Base-by-base conservation (phyloP, 2,888 invertebrate species). In the Fragum fragum region DNA sequence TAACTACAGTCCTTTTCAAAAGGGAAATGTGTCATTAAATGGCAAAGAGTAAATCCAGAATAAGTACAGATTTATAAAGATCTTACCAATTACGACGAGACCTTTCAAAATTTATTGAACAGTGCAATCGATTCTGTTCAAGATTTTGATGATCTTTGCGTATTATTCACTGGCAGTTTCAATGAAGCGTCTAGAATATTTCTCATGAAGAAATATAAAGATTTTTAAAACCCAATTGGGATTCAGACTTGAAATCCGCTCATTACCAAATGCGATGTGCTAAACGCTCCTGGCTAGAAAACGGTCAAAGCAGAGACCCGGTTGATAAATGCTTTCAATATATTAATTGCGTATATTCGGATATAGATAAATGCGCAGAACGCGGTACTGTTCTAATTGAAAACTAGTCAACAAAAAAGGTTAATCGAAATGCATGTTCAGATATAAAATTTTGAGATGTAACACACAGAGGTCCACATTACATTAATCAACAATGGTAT, bases 351-450 rank as follows among this genome's bases (percentile, higher is more conserved):
- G 14, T 68, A 7, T 23, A 68, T 23, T 7, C 9, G 7, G 68
- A 68, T 11, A 68, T 68, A n/a, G 68, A 36, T 16, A 36, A 39
- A 68, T 39, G 23, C n/a, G 68, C 68, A 7, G 68, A 68, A 68
- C 14, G 6, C 14, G 39, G 36, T 68, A 21, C n/a, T 18, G 36
- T n/a, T 9, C 18, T 11, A 21, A 36, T 68, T 68, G 68, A 39
- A 68, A 68, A 29, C 21, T 32, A 9, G 39, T 68, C 6, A 68
- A 39, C 18, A 32, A 39, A 36, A 16, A 21, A 26, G 18, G 26
- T 23, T 21, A 29, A 7, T 23, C 23, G 26, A 26, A 29, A 26
- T 29, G 61, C 26, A 18, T 16, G 18, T 29, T n/a, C n/a, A n/a
- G 61, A 61, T 26, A 26, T 61, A 16, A 29, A 29, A 29, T 61